phyloP scores from a whole-genome alignment of 2,797 vertebrate species.

The Diceros bicornis region DNA sequence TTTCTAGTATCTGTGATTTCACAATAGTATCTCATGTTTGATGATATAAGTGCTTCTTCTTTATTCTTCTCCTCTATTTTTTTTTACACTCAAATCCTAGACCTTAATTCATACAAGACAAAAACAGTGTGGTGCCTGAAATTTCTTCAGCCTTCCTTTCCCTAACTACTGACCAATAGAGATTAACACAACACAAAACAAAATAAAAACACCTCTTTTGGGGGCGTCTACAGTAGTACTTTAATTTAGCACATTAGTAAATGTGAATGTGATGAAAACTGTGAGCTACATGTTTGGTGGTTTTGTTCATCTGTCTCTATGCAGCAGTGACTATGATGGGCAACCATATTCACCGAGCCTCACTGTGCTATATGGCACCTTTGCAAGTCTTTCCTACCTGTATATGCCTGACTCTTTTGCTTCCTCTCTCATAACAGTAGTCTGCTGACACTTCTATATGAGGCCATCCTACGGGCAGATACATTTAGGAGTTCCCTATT shows the following conservation, averaged over 20 bases:
- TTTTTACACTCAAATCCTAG: background rate
- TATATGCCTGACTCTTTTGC: background rate
- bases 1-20: background rate
- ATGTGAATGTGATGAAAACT: background rate
- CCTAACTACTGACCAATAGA: background rate
- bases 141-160: background rate
- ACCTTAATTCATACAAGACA: slow-evolving; percentile 5
- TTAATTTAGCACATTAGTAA: background rate
- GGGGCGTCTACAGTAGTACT: background rate
- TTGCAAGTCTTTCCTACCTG: background rate
- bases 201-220: background rate
- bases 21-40: background rate
- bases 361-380: background rate
- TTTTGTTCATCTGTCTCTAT: background rate
- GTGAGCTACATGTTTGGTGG: background rate
- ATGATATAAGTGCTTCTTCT: background rate
- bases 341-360: background rate
- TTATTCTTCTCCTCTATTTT: background rate
- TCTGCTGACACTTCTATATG: background rate
- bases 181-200: background rate
- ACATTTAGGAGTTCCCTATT: background rate
- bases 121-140: background rate
- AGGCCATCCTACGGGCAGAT: background rate
- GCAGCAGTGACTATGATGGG: background rate
- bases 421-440: background rate